Evolutionary conservation across 2,888 invertebrate species (phyloP), one percentile per base, ranked within the genome.

Genomic region (Spodoptera exigua): DNA sequence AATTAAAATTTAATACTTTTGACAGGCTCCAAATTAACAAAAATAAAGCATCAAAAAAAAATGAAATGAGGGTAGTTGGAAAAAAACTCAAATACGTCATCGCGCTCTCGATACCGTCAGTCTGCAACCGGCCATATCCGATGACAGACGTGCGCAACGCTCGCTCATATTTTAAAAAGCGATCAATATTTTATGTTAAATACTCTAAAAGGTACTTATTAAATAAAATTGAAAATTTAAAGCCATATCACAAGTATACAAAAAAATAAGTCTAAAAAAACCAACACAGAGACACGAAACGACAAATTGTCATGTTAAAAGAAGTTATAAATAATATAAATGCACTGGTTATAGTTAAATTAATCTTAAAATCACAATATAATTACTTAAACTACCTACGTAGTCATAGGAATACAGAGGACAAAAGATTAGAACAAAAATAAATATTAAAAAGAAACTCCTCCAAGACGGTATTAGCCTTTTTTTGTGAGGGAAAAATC

Each of bases 301-400:
- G 44, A 57, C 36, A 17, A 40, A 16, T 11, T 53, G 34, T 39
- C 44, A 70, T 48, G 40, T 43, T 36, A 34, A 16, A 64, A 53
- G 62, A 61, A 71, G 60, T 66, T 77, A 67, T 73, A 80, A 77
- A 71, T 78, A 74, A 74, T 63, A 73, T 87, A 87, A 86, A 86
- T 87, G 85, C 86, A 86, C 74, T 80, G 76, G 76, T 59, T 67
- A 55, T 53, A 16, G n/a, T 80, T 76, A 73, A 73, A 61, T 64
- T 71, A 70, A 67, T 37, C 55, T 62, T 59, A 70, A 34, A 58
- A 74, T 57, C 72, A 71, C 64, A 59, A 65, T 2, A 37, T 56
- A 54, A 39, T 55, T 49, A 40, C 36, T 59, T 54, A 48, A 47
- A n/a, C n/a, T n/a, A n/a, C n/a, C 11, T 32, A 27, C 4, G 32